These are phyloP conservation scores for Mythimna ferrago DNA, from an alignment of 2,888 invertebrate genomes.

Conservation along the genomic window DNA sequence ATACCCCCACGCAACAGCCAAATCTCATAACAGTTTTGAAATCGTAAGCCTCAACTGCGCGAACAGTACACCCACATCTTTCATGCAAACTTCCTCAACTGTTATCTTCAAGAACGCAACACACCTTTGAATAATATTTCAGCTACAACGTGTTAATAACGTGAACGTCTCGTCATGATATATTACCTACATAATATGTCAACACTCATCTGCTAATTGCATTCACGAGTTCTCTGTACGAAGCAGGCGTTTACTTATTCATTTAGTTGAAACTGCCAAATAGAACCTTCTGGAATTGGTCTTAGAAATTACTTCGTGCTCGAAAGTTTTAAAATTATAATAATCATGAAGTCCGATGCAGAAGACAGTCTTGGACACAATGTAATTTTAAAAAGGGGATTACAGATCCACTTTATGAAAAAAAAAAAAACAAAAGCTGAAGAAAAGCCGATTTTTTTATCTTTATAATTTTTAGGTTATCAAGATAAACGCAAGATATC, in stretches of 20 bases:
- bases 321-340: background rate
- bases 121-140: slow-evolving; percentile 16
- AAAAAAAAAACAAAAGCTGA: no score
- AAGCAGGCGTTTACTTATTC: slow-evolving; percentile 34
- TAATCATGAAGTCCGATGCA: background rate
- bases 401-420: no score
- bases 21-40: no score
- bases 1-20: no score
- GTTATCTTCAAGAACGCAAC: slow-evolving; percentile 10
- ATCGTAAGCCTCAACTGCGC: no score
- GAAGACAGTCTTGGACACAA: background rate
- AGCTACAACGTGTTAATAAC: slow-evolving; percentile 40
- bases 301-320: background rate
- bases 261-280: slow-evolving; percentile 35
- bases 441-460: no score
- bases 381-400: no score
- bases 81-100: slow-evolving; percentile 2
- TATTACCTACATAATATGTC: slow-evolving; percentile 42
- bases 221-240: slow-evolving; percentile 19
- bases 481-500: no score
- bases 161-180: slow-evolving; percentile 28
- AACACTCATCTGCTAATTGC: slow-evolving; percentile 55
- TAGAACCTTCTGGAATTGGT: background rate
- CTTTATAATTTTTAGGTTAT: no score
- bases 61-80: background rate